These are phyloP conservation scores for Adelosebastes latens DNA, from an alignment of 2,797 vertebrate species.

Conservation along the genomic window DNA sequence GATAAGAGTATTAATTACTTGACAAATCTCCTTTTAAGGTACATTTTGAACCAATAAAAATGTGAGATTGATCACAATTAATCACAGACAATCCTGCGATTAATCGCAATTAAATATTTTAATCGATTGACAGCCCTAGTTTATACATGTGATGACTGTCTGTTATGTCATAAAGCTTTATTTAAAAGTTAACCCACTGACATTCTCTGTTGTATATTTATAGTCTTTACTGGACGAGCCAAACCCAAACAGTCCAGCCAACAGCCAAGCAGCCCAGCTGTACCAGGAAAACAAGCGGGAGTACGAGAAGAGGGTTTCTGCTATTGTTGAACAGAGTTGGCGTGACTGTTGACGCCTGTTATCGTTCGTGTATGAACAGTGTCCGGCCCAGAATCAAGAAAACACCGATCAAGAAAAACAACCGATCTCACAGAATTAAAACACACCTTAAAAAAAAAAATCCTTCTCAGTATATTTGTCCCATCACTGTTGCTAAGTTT, in stretches of 20 bases:
- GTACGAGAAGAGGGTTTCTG: slow-evolving; percentile 99
- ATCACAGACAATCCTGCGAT: no score
- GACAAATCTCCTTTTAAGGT: no score
- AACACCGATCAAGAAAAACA: slow-evolving; percentile 72
- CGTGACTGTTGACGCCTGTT: slow-evolving; percentile 96
- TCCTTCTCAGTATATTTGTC: slow-evolving; percentile 87
- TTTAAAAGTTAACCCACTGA: slow-evolving; percentile 15
- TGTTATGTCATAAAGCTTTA: neutral
- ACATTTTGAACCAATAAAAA: no score
- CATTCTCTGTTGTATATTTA: slow-evolving; percentile 51
- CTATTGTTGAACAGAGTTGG: slow-evolving; percentile 99
- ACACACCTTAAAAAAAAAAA: slow-evolving; percentile 64
- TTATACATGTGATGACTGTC: neutral
- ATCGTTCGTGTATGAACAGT: slow-evolving; percentile 86
- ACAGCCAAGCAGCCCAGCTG: slow-evolving; percentile 98
- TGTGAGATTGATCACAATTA: no score
- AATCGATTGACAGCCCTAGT: neutral
- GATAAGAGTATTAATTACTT: no score
- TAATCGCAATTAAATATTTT: no score
- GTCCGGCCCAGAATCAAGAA: slow-evolving; percentile 75
- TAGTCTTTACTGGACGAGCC: slow-evolving; percentile 99
- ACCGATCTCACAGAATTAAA: slow-evolving; percentile 64
- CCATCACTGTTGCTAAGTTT: slow-evolving; percentile 91
- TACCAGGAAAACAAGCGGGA: slow-evolving; percentile 99
- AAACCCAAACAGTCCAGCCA: slow-evolving; percentile 98